Base-by-base conservation (phyloP, 2,888 invertebrate species). In the Mythimna pallens region DNA sequence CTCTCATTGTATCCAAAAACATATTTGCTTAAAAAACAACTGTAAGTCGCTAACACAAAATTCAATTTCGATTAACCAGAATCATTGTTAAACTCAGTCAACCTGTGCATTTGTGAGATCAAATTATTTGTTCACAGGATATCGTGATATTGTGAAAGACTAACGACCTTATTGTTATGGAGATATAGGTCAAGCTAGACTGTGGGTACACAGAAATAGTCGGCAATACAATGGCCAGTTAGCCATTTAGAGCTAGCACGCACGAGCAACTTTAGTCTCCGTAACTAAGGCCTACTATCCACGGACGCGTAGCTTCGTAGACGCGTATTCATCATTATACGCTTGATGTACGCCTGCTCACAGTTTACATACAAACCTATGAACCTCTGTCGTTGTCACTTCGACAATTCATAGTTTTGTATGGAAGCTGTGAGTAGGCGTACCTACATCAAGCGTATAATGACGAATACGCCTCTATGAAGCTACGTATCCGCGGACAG, bases 161-260 rank as follows among this genome's bases (percentile, higher is more conserved):
- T 82, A 81, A 82, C 69, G 77, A 81, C 73, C 80, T 77, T 73
- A 86, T 87, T 86, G 87, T 81, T 84, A 81, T 78, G 78, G 71
- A 68, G 58, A 77, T 85, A 84, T 87, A 83, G 83, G 84, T 76
- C 79, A 65, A 61, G 40, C 73, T 61, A 72, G 63, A 73, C 65
- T 68, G 62, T 61, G 30, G 54, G 50, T 59, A 36, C 30, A 74
- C 66, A 73, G 80, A 77, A 79, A 78, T 82, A 54, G 66, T 61
- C 62, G 58, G 62, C 47, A 72, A 62, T 36, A 76, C 72, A 85
- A 78, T 78, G 72, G 80, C 66, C 69, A 78, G 82, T 78, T 78
- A 80, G 65, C 58, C 68, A 47, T 78, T 68, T 69, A 47, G 47
- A 47, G 17, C 7, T 47, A 47, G 47, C 1, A 47, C 7, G 7